These are phyloP conservation scores for Pseudococcus viburni DNA, from an alignment of 2,888 invertebrate genomes.

Conservation along the genomic window DNA sequence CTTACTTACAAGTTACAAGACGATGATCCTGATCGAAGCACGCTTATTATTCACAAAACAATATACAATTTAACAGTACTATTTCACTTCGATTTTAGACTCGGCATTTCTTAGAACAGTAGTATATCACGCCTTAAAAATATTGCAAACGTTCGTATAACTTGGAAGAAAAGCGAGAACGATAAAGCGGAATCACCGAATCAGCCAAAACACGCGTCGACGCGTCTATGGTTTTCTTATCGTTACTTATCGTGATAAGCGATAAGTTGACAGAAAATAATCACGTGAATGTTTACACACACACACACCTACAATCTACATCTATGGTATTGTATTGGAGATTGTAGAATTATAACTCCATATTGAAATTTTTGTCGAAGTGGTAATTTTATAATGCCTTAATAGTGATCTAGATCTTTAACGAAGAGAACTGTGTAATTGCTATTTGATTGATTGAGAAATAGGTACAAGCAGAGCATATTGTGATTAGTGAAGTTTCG, in stretches of 20 bases:
- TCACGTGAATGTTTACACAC: slow-evolving; percentile 5
- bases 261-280: background rate
- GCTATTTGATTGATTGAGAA: background rate
- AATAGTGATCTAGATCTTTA: background rate
- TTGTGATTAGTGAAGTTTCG: too few species aligned
- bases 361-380: background rate
- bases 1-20: too few species aligned
- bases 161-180: background rate
- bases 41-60: background rate
- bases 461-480: too few species aligned
- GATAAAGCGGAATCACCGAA: background rate
- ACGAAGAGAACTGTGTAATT: background rate
- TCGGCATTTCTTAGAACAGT: background rate
- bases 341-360: background rate
- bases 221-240: background rate
- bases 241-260: slow-evolving; percentile 1
- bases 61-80: background rate
- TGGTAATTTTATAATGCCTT: background rate
- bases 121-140: background rate
- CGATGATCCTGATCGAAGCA: too few species aligned
- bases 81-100: background rate
- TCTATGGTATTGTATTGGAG: too few species aligned
- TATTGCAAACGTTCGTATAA: background rate
- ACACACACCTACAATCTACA: background rate
- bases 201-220: background rate